Conservation (phyloP, 2,888 invertebrate genomes). For the Lasiommata megera region DNA sequence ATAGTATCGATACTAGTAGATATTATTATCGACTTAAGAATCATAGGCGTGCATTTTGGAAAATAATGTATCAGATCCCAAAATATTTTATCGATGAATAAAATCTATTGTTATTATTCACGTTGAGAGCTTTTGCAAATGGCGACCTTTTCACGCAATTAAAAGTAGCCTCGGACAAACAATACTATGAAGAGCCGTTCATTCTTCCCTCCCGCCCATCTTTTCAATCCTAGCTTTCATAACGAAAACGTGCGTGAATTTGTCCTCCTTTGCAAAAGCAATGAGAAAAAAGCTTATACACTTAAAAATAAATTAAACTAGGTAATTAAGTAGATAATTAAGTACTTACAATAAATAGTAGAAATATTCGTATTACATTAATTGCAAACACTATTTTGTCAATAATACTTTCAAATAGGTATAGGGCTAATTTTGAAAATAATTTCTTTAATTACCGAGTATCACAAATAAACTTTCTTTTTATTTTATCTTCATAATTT, state of each 20-base stretch:
- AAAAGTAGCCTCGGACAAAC: too few relatives aligned
- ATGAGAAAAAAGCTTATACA: neutral
- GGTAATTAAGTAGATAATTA: neutral
- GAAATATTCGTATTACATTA: neutral
- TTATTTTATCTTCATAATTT: neutral
- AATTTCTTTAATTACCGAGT: neutral
- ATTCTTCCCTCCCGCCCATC: too few relatives aligned
- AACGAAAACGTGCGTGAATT: too few relatives aligned
- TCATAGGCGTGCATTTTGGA: too few relatives aligned
- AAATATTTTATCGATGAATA: too few relatives aligned
- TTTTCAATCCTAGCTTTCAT: too few relatives aligned
- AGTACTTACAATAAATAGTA: neutral
- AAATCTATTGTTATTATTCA: too few relatives aligned
- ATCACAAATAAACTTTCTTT: neutral
- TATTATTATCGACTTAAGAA: too few relatives aligned
- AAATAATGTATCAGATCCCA: too few relatives aligned
- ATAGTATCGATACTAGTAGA: too few relatives aligned
- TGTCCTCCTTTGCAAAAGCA: neutral
- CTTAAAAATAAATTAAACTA: neutral
- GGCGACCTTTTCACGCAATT: neutral
- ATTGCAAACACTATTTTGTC: neutral
- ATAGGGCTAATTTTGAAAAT: neutral
- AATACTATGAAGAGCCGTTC: too few relatives aligned
- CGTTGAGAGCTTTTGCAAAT: too few relatives aligned
- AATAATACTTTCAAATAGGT: neutral